These are phyloP conservation scores for Octopus bimaculoides DNA, from an alignment of 1,140 invertebrate species.

Conservation along the genomic window DNA sequence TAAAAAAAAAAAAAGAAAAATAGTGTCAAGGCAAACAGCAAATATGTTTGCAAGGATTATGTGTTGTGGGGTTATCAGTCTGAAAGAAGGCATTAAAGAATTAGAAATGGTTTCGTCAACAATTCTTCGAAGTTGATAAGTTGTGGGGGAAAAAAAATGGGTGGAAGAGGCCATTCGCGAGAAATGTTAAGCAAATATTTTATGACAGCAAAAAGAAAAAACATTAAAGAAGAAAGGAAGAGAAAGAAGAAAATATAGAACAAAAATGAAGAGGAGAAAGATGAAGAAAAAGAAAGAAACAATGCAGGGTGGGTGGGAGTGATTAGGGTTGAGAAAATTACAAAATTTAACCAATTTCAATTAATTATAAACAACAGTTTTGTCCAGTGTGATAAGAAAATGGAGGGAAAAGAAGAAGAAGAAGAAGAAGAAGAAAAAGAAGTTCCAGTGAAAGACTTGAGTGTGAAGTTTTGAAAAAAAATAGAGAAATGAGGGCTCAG, in stretches of 20 bases:
- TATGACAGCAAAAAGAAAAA: neutral
- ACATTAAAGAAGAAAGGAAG: neutral
- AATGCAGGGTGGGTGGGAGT: slow-evolving; percentile 8
- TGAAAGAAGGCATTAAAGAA: no score
- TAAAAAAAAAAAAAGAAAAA: no score
- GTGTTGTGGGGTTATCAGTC: no score
- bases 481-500: neutral
- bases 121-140: no score
- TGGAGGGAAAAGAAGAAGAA: neutral
- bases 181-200: no score
- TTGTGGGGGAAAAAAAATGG: no score
- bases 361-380: neutral
- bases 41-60: no score
- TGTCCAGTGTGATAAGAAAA: neutral
- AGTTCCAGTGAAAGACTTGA: neutral
- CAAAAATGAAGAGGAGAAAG: neutral
- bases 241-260: neutral
- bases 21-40: no score
- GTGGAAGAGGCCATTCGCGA: no score
- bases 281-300: neutral
- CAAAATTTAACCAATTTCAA: neutral
- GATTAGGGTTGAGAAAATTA: neutral
- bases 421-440: neutral
- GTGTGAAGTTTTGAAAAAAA: neutral
- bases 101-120: no score